Percentiles rank a stretch among this genome's conserved stretches.
phyloP scores from a whole-genome alignment of 2,888 invertebrate species.

The Drosophila suboccidentalis region DNA sequence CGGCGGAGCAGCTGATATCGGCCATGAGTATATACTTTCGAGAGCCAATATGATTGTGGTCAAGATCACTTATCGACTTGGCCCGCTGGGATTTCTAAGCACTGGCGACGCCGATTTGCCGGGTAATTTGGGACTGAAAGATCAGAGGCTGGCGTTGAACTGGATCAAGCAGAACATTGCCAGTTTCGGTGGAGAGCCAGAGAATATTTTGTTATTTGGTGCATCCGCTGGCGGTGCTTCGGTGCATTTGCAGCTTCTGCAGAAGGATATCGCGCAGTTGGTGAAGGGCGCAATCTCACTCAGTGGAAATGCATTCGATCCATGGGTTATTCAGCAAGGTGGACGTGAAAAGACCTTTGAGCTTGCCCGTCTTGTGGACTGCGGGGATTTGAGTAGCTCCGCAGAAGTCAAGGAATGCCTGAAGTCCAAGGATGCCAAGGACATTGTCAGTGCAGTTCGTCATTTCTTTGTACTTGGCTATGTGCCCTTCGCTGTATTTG shows the following conservation, averaged over 20 bases:
- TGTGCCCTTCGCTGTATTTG: conserved; percentile 6
- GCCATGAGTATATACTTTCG: conserved; percentile 88
- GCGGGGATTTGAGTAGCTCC: not conserved
- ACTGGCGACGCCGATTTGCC: conserved; percentile 69
- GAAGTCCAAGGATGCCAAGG: conserved; percentile 5
- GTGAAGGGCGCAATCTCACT: conserved; percentile 44
- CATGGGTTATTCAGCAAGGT: conserved; percentile 4
- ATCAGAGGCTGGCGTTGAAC: conserved; percentile 87
- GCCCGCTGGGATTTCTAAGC: conserved; percentile 91
- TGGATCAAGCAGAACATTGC: conserved; percentile 90
- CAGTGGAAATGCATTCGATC: conserved; percentile 15
- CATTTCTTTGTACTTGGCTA: conserved; percentile 15
- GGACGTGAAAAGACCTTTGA: not conserved
- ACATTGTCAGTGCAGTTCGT: conserved; percentile 9
- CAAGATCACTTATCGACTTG: conserved; percentile 87
- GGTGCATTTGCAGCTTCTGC: conserved; percentile 88
- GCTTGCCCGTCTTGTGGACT: conserved; percentile 4
- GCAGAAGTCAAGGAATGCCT: conserved; percentile 7
- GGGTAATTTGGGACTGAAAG: conserved; percentile 16
- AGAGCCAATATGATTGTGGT: conserved; percentile 87
- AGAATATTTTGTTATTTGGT: conserved; percentile 12
- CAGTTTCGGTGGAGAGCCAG: conserved; percentile 89
- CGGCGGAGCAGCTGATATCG: conserved; percentile 86
- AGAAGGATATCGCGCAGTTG: conserved; percentile 13
- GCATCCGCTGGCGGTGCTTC: conserved; percentile 14